Evolutionary conservation across 1,140 invertebrate genomes (phyloP), one percentile per base, ranked within the genome.

Genomic region (Drosophila punjabiensis): DNA sequence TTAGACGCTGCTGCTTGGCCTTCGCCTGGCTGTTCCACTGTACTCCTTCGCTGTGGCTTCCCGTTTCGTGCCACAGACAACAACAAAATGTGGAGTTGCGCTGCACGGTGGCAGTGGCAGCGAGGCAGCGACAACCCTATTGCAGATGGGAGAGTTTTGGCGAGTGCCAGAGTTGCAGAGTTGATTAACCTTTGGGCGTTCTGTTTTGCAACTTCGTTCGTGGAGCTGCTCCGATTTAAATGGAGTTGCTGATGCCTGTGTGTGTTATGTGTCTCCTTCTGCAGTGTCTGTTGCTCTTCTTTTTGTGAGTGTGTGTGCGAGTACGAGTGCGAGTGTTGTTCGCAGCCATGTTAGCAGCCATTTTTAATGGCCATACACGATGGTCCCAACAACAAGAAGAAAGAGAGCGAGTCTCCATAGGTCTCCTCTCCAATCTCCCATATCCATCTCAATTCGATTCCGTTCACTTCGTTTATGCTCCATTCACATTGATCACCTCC

Each of bases 161-260:
- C 64, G 56, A 73, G 76, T 66, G 55, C 69, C 48, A 56, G 53
- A 59, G 61, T 41, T 55, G 67, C 76, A 89, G 88, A 92, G 91
- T 92, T 92, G 91, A 92, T 92, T 92, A 92, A 92, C 91, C 91
- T 92, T 92, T 92, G 76, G 79, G 75, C 91, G 76, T 92, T 92
- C 77, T 82, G 75, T 90, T 92, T 91, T 92, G 79, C 82, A 87
- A 84, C 82, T 82, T 65, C 85, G 75, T 92, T 89, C 87, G 86
- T 86, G 79, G 79, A 86, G 86, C 59, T 89, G 81, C 82, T 90
- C 78, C 85, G 74, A 89, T 86, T 89, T 90, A 88, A 88, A 85
- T 91, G 79, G 55, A 58, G 55, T 86, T 79, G 75, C 64, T 68
- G 62, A 14, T 48, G 41, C 64, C 47, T 28, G 50, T 65, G 55